Conservation (phyloP, 2,797 vertebrate genomes). For the Periophthalmus magnuspinnatus region DNA sequence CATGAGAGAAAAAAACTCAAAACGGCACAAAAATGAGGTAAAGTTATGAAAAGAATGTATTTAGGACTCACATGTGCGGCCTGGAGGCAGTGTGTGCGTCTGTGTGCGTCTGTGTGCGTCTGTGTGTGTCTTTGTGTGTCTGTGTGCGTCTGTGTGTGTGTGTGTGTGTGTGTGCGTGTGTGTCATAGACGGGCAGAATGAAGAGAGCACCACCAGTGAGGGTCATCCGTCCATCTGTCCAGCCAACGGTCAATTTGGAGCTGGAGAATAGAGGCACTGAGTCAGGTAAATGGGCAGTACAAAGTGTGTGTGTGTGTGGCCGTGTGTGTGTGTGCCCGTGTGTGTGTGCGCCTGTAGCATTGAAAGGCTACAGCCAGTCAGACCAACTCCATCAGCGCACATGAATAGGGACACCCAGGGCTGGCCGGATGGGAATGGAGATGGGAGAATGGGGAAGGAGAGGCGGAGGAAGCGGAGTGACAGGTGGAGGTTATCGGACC, state of each 20-base stretch:
- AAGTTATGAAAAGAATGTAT: slow-evolving; percentile 19
- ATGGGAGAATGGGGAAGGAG: slow-evolving; percentile 62
- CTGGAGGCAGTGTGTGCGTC: slow-evolving; percentile 13
- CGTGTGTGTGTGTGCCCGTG: slow-evolving; percentile 34
- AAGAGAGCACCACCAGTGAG: slow-evolving; percentile 42
- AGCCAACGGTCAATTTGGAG: slow-evolving; percentile 69
- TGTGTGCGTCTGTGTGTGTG: too few species aligned
- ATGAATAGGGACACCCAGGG: slow-evolving; percentile 65
- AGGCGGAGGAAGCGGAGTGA: slow-evolving; percentile 53
- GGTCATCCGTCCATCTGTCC: slow-evolving; percentile 71
- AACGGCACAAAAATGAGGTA: slow-evolving; percentile 7
- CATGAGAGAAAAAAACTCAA: background rate
- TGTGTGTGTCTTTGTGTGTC: too few species aligned
- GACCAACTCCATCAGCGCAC: slow-evolving; percentile 61
- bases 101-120: slow-evolving; percentile 8
- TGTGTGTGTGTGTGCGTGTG: slow-evolving; percentile 9
- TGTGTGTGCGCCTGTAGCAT: slow-evolving; percentile 29
- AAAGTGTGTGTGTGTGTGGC: slow-evolving; percentile 40
- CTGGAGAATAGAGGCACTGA: slow-evolving; percentile 71
- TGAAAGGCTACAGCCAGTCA: slow-evolving; percentile 57
- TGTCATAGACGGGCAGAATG: slow-evolving; percentile 1
- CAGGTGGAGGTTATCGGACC: slow-evolving; percentile 68
- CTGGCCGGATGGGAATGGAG: slow-evolving; percentile 52
- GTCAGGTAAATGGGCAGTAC: slow-evolving; percentile 70
- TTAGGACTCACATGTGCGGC: slow-evolving; percentile 34